Percentiles rank a stretch among this genome's conserved stretches.
phyloP scores from a whole-genome alignment of 2,888 invertebrate genomes.

The Metacarcinus magister region DNA sequence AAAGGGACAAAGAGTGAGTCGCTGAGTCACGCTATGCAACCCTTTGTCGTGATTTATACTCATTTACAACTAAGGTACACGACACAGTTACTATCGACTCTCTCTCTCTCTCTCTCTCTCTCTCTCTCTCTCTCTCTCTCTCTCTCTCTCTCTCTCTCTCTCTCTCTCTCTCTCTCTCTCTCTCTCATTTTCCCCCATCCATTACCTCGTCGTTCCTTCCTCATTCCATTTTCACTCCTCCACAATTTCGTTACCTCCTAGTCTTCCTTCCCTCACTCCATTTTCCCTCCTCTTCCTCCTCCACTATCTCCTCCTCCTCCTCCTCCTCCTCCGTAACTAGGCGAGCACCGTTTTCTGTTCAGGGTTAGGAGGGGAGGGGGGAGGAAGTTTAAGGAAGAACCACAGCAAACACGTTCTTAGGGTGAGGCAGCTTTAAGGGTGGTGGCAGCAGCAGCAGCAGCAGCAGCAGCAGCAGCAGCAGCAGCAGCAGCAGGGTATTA shows the following conservation, averaged over 20 bases:
- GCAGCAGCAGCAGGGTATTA: not conserved
- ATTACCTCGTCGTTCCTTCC: conserved; percentile 4
- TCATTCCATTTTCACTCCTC: conserved; percentile 15
- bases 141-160: conserved; percentile 9
- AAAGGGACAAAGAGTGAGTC: not conserved
- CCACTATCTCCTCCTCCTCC: too few relatives aligned
- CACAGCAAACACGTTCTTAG: not conserved
- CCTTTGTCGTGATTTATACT: too few relatives aligned
- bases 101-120: not conserved
- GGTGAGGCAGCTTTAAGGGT: not conserved
- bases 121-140: not conserved
- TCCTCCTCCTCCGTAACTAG: not conserved
- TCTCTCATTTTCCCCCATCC: conserved; percentile 9
- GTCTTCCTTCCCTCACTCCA: not conserved
- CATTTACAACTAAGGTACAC: not conserved
- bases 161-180: not conserved
- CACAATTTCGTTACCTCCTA: conserved; percentile 8
- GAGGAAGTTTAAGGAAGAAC: not conserved
- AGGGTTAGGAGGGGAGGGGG: not conserved
- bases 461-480: too few relatives aligned
- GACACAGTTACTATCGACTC: not conserved
- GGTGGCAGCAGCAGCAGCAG: too few relatives aligned
- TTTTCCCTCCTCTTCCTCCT: not conserved
- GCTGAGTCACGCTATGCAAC: not conserved
- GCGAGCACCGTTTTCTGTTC: conserved; percentile 26